phyloP scores from a whole-genome alignment of 2,888 invertebrate genomes.

The Trachelus stipa region DNA sequence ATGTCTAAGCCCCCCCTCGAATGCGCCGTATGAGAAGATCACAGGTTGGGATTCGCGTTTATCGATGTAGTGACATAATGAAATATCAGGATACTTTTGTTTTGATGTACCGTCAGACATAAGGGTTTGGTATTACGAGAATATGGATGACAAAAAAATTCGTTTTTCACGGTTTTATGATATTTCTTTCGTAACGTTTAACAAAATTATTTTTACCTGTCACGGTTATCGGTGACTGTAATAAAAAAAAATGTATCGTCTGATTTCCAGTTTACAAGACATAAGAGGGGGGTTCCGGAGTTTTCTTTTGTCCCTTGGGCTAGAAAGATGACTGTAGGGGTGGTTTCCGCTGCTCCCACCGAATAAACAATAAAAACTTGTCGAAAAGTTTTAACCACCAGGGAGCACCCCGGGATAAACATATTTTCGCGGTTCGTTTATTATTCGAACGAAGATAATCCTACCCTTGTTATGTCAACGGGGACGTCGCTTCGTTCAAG shows the following conservation, averaged over 20 bases:
- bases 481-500: neutral
- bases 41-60: neutral
- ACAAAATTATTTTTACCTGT: neutral
- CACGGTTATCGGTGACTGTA: neutral
- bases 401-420: constrained; percentile 41
- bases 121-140: neutral
- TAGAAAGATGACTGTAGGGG: neutral
- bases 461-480: constrained; percentile 4
- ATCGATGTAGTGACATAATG: neutral
- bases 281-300: neutral
- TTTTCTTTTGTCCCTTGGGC: neutral
- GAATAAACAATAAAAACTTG: constrained; percentile 53
- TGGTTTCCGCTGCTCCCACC: constrained; percentile 28
- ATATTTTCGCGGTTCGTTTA: constrained; percentile 60
- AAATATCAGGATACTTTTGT: neutral
- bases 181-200: too few species aligned
- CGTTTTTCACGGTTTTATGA: too few species aligned
- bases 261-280: neutral
- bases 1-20: constrained; percentile 20
- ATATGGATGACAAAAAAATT: neutral
- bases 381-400: constrained; percentile 39
- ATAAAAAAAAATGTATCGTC: neutral
- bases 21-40: neutral
- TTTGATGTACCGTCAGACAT: neutral
- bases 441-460: constrained; percentile 50